A percentile compares a stretch with the other conserved stretches of the same genome.
These are phyloP conservation scores for Rhagonycha fulva DNA, from an alignment of 2,888 invertebrate genomes.

Conservation along the genomic window DNA sequence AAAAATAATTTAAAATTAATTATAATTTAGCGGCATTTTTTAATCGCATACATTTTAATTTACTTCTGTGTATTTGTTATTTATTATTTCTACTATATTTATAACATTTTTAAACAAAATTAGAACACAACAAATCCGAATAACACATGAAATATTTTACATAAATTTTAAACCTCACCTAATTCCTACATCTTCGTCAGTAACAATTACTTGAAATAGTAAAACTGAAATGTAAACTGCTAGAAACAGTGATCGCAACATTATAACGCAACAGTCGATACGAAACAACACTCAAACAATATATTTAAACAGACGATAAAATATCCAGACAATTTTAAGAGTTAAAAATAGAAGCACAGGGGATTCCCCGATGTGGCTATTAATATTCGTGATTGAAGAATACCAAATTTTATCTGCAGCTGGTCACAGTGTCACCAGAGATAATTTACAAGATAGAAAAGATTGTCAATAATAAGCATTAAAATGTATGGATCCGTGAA, in stretches of 20 bases:
- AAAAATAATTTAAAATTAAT: too few relatives aligned
- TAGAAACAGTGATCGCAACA: neutral
- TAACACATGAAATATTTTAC: too few relatives aligned
- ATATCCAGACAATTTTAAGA: neutral
- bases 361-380: neutral
- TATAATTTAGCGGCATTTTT: neutral
- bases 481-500: neutral
- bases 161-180: too few relatives aligned
- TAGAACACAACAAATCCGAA: too few relatives aligned
- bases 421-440: neutral
- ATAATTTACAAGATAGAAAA: neutral
- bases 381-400: neutral
- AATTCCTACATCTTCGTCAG: neutral
- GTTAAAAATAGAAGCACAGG: neutral
- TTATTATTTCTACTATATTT: neutral
- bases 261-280: neutral
- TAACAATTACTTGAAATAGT: neutral
- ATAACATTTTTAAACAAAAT: neutral
- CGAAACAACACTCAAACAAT: neutral
- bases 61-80: neutral
- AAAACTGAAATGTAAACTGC: neutral
- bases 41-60: neutral
- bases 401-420: neutral
- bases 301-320: neutral
- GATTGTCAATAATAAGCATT: neutral